Base-by-base conservation (phyloP, 1,140 invertebrate species). In the Augochlora pura region DNA sequence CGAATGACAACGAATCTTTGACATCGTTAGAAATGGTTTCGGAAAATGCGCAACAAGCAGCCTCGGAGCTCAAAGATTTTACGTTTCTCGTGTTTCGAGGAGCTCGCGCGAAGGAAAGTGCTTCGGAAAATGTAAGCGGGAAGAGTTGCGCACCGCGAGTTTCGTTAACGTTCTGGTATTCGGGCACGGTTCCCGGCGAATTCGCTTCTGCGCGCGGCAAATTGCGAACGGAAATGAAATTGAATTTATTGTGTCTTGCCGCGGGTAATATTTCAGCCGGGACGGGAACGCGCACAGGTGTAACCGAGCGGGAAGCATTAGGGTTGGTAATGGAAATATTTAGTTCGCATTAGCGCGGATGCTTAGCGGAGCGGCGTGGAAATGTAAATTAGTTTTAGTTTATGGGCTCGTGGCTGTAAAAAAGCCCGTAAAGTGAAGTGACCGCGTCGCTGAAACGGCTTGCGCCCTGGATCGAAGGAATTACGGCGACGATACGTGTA, bases 281-380 rank as follows among this genome's bases (percentile, higher is more conserved):
- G 38, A 46, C 32, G 49, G 52, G 39, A 38, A 14, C 39, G 70
- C 16, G 66, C 77, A 73, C 70, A 79, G 77, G 77, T 79, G 77
- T 73, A 66, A 73, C 70, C 62, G 52, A 59, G 63, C 49, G 62
- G 12, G 63, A 66, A 25, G 77, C 70, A 73, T 79, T 73, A 73
- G 46, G 52, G 69, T 66, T 46, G 21, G 60, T 79, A 79, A 79
- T 79, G 70, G 69, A 72, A 79, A 73, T 79, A 79, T 79, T 79
- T 79, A 73, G 69, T 79, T 79, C 69, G 60, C 77, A 79, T 79
- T 79, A 79, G 42, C 63, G 42, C 49, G 60, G 32, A 66, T 68
- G 38, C 46, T 77, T 77, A 77, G 68, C 60, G 42, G 23, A 8
- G 2, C 18, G 9, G 38, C 14, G 32, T 14, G 32, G 76, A 77